Evolutionary conservation across 2,113 vertebrate genomes (phyloP).

Genomic region (Pelecanus crispus): DNA sequence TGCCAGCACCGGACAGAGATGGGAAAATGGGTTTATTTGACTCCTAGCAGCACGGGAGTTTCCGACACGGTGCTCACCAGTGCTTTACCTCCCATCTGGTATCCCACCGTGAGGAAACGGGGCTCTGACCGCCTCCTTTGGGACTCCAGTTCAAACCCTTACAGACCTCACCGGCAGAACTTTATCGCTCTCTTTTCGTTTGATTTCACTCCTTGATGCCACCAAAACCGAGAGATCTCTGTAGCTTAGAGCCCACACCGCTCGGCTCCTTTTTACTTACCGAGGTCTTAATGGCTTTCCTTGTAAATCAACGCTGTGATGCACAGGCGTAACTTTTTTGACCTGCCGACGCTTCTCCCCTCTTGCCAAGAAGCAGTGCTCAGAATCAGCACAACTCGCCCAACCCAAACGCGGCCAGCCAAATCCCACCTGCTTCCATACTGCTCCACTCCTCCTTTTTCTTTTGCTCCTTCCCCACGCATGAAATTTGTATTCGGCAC

Average conservation of each 20-base stretch:
- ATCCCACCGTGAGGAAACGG: background rate
- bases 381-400: background rate
- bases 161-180: background rate
- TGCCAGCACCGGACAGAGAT: background rate
- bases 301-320: fast-evolving
- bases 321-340: fast-evolving
- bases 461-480: fast-evolving
- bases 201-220: background rate
- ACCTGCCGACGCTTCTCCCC: background rate
- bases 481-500: fast-evolving
- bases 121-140: background rate
- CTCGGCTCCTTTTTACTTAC: background rate
- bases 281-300: background rate
- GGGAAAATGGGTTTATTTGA: background rate
- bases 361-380: background rate
- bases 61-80: background rate
- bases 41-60: background rate
- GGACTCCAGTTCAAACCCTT: background rate
- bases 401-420: fast-evolving
- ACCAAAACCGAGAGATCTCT: background rate
- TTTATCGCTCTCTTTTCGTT: too few species aligned
- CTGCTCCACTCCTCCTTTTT: background rate
- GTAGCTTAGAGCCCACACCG: background rate
- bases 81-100: background rate
- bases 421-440: background rate